Conservation (phyloP, 2,797 vertebrate genomes). For the Hypotaenidia okinawae region DNA sequence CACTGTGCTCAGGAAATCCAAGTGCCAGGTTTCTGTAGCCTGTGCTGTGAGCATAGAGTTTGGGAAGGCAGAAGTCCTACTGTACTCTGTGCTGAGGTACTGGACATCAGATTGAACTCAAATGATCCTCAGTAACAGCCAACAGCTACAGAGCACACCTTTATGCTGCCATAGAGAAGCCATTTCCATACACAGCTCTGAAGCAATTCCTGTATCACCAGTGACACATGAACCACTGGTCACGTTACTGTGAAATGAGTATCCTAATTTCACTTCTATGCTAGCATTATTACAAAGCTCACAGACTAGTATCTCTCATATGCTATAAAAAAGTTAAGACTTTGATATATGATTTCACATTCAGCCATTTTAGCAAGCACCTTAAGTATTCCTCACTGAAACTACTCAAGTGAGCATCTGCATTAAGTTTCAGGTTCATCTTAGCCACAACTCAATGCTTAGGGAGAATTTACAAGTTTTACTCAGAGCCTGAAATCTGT, state of each 20-base stretch:
- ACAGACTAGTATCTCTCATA: not conserved
- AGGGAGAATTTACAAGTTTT: conserved; percentile 20
- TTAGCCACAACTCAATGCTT: not conserved
- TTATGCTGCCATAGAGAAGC: not conserved
- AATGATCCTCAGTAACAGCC: not conserved
- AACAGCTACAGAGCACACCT: not conserved
- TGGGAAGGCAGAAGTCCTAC: not conserved
- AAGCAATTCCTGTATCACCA: not conserved
- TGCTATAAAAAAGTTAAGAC: not conserved
- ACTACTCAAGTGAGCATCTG: not conserved
- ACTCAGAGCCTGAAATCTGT: conserved; percentile 40
- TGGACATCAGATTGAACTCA: not conserved
- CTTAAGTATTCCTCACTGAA: not conserved
- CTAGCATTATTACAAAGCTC: not conserved
- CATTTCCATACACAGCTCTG: not conserved
- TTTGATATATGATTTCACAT: not conserved
- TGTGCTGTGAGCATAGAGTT: not conserved
- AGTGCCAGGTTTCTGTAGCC: not conserved
- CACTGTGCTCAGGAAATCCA: not conserved
- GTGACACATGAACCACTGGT: not conserved
- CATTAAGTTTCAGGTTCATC: not conserved
- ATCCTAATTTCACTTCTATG: not conserved
- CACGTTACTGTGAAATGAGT: not conserved
- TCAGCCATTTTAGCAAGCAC: not conserved
- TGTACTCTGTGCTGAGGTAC: fast-evolving